phyloP scores from a whole-genome alignment of 2,113 vertebrate genomes.

The Burhinus bistriatus region DNA sequence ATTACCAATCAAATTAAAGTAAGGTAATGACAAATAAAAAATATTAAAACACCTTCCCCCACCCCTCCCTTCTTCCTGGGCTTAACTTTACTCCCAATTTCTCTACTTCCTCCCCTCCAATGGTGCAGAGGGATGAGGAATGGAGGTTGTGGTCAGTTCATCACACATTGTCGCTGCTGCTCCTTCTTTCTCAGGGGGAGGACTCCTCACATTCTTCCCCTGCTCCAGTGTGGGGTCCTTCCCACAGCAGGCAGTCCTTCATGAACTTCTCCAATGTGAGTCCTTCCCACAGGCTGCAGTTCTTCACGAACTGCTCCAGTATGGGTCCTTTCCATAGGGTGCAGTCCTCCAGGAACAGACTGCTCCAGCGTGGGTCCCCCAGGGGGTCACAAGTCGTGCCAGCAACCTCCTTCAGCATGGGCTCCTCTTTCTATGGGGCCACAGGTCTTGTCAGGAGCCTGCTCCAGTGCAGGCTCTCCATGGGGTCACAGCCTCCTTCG shows the following conservation, averaged over 20 bases:
- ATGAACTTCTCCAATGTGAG: neutral
- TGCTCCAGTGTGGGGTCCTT: neutral
- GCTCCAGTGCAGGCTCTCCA: neutral
- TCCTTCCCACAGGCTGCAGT: neutral
- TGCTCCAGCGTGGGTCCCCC: neutral
- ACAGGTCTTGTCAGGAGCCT: neutral
- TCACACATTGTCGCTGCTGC: neutral
- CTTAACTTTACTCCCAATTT: neutral
- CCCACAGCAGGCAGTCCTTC: fast-evolving
- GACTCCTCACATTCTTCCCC: neutral
- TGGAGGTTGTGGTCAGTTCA: neutral
- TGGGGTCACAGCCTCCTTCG: no score
- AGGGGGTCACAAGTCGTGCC: neutral
- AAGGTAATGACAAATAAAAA: neutral
- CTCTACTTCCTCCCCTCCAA: neutral
- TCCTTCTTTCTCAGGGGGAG: neutral
- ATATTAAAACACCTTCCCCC: neutral
- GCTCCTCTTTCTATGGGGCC: fast-evolving
- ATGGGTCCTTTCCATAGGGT: neutral
- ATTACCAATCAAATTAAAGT: neutral
- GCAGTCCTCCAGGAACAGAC: neutral
- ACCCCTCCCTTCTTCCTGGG: neutral
- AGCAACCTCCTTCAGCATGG: neutral
- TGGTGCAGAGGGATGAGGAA: fast-evolving
- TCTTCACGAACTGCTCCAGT: neutral